phyloP scores from a whole-genome alignment of 2,113 vertebrate species.

The Ptilorrhoa leucosticta region DNA sequence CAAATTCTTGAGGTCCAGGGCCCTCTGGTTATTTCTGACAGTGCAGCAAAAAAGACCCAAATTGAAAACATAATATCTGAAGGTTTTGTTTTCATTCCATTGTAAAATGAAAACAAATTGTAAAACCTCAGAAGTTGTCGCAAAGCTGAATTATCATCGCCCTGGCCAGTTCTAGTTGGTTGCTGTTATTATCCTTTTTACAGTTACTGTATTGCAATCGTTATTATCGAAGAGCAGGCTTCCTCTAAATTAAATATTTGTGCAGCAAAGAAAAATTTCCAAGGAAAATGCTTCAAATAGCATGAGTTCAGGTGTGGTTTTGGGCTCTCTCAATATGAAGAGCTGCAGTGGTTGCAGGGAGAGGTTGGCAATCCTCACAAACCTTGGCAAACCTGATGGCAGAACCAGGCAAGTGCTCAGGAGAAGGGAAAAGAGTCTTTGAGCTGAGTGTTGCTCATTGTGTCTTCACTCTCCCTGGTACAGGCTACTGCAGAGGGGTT shows the following conservation, averaged over 20 bases:
- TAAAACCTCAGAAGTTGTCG: conserved; percentile 52
- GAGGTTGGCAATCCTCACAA: not conserved
- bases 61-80: conserved; percentile 60
- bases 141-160: conserved; percentile 35
- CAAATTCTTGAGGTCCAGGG: conserved; percentile 37
- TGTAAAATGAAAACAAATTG: conserved; percentile 61
- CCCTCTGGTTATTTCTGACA: conserved; percentile 53
- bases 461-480: not conserved
- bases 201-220: not conserved
- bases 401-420: not conserved
- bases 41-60: conserved; percentile 27
- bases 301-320: not conserved
- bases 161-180: not conserved
- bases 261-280: not conserved
- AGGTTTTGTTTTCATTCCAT: conserved; percentile 62
- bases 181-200: conserved; percentile 26
- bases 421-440: not conserved
- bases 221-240: not conserved
- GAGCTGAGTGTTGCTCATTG: not conserved
- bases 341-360: not conserved
- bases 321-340: not conserved
- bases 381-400: not conserved
- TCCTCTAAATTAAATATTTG: not conserved
- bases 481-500: not conserved
- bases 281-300: not conserved